Percentiles rank a stretch among this genome's conserved stretches.
Conservation (phyloP, 1,140 invertebrate species). For the Physella acuta region DNA sequence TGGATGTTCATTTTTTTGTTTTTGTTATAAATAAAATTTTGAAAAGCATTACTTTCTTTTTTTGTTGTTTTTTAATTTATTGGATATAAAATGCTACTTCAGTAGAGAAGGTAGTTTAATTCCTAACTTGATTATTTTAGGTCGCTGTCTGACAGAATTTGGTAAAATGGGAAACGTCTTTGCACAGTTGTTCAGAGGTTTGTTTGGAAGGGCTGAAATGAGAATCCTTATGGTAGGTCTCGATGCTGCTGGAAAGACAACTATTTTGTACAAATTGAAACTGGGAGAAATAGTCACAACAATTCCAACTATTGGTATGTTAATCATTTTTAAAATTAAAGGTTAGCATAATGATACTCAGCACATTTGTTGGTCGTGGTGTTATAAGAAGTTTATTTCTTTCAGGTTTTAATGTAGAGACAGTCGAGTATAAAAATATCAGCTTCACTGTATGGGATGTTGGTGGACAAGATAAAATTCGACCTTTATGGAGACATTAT, state of each 20-base stretch:
- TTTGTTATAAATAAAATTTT: no score
- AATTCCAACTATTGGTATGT: constrained; percentile 89
- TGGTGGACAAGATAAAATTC: constrained; percentile 72
- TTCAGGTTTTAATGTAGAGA: constrained; percentile 89
- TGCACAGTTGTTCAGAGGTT: constrained; percentile 29
- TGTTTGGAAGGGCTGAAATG: constrained; percentile 48
- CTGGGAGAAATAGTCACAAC: constrained; percentile 96
- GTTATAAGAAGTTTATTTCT: no score
- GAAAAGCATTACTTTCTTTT: no score
- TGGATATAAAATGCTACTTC: no score
- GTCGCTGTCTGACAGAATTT: no score
- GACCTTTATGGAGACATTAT: constrained; percentile 89
- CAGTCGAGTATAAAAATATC: constrained; percentile 95
- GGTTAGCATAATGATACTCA: no score
- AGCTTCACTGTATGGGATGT: constrained; percentile 87
- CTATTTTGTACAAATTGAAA: constrained; percentile 95
- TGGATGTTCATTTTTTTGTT: no score
- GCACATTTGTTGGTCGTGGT: no score
- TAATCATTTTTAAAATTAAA: no score
- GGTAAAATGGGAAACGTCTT: constrained; percentile 42
- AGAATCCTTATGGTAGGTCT: constrained; percentile 67
- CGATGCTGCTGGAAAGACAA: constrained; percentile 96
- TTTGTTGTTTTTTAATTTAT: no score
- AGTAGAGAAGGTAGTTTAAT: no score
- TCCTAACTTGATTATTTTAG: no score